Evolutionary conservation across 2,113 vertebrate genomes (phyloP).

Genomic region (Corythornis vintsioides): DNA sequence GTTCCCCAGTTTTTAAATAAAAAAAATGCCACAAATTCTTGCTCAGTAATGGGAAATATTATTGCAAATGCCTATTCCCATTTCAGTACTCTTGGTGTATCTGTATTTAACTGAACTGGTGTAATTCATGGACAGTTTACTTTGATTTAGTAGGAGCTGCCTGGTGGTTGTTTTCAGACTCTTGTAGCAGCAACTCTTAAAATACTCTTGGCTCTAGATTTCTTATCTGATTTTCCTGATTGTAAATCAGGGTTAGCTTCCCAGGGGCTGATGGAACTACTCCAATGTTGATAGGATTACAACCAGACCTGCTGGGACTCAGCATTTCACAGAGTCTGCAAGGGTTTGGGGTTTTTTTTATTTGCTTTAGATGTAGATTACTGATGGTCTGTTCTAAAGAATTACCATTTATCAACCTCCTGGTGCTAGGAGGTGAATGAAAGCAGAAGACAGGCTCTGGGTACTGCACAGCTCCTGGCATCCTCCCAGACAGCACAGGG

Average conservation of each 20-base stretch:
- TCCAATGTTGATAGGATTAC: not conserved
- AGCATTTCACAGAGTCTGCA: not conserved
- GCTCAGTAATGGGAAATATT: not conserved
- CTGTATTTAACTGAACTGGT: not conserved
- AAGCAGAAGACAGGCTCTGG: not conserved
- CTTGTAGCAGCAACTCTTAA: not conserved
- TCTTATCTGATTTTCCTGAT: not conserved
- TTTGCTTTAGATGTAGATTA: not conserved
- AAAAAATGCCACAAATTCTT: not conserved
- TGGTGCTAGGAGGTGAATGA: not conserved
- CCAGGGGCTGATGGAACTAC: not conserved
- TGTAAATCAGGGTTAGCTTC: not conserved
- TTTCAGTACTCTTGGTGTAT: not conserved
- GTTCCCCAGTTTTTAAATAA: not conserved
- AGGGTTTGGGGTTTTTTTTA: not conserved
- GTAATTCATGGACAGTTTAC: not conserved
- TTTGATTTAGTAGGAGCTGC: not conserved
- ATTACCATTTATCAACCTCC: fast-evolving
- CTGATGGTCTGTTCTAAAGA: fast-evolving
- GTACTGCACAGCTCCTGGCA: not conserved
- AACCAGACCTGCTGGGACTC: not conserved
- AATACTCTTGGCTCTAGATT: not conserved
- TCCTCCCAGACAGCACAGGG: not conserved
- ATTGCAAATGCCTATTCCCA: not conserved
- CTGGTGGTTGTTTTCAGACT: not conserved